Evolutionary conservation across 2,888 invertebrate species (phyloP).

Genomic region (Drosophila infuscata): DNA sequence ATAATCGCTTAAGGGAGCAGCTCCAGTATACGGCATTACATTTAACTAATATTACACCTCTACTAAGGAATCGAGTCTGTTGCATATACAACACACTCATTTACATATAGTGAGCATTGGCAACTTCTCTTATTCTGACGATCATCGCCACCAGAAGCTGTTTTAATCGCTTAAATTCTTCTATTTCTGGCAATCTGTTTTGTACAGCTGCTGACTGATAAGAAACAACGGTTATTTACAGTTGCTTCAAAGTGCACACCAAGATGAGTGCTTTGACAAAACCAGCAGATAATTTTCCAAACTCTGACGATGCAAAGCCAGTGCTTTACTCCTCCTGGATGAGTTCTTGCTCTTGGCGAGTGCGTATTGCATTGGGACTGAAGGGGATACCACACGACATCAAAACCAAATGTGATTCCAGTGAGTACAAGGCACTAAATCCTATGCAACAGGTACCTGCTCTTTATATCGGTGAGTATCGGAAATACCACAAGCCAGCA

Average conservation of each 20-base stretch:
- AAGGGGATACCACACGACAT: slow-evolving; percentile 98
- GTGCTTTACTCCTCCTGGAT: slow-evolving; percentile 96
- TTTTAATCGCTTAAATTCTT: not conserved
- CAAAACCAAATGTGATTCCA: slow-evolving; percentile 91
- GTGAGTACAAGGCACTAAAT: slow-evolving; percentile 94
- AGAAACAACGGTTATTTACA: not conserved
- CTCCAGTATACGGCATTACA: not conserved
- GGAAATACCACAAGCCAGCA: not conserved
- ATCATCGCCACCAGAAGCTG: not conserved
- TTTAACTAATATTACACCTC: not conserved
- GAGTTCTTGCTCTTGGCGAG: slow-evolving; percentile 97
- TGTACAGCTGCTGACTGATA: not conserved
- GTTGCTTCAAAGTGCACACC: not conserved
- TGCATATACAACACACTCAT: not conserved
- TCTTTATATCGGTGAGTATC: slow-evolving; percentile 90
- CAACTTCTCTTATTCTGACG: not conserved
- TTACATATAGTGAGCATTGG: not conserved
- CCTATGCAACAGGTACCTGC: slow-evolving; percentile 98
- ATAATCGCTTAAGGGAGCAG: not conserved
- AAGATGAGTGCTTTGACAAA: slow-evolving; percentile 30
- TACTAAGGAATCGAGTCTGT: too few relatives aligned
- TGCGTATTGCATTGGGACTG: slow-evolving; percentile 94
- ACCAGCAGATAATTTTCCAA: not conserved
- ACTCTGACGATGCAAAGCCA: slow-evolving; percentile 86
- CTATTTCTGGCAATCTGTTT: not conserved